Percentiles rank a stretch among this genome's conserved stretches.
Evolutionary conservation across 2,888 invertebrate species (phyloP).

Genomic region (Criorhina ranunculi): DNA sequence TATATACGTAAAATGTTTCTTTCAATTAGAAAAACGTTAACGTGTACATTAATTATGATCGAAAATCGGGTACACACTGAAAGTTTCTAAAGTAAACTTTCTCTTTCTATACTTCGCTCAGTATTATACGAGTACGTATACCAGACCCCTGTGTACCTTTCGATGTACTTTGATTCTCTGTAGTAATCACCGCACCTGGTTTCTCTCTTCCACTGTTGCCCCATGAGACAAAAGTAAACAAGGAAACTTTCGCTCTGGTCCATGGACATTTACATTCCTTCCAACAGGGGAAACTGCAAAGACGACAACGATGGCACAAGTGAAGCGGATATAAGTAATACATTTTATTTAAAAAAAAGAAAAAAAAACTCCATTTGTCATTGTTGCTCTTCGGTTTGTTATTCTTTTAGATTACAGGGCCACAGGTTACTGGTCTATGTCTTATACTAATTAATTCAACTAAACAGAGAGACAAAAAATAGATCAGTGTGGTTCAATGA

Average conservation of each 20-base stretch:
- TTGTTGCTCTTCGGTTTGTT: slow-evolving; percentile 15
- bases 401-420: slow-evolving; percentile 37
- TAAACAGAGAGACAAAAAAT: slow-evolving; percentile 1
- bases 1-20: no score
- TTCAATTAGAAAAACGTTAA: no score
- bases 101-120: no score
- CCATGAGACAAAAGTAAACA: slow-evolving; percentile 42
- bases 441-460: slow-evolving; percentile 51
- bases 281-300: no score
- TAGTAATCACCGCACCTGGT: slow-evolving; percentile 34
- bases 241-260: slow-evolving; percentile 9
- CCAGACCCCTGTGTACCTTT: neutral
- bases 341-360: slow-evolving; percentile 25
- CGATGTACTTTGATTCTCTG: slow-evolving; percentile 2
- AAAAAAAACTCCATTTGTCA: slow-evolving; percentile 33
- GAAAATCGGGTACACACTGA: no score
- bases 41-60: no score
- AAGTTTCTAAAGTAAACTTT: no score
- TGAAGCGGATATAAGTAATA: slow-evolving; percentile 16
- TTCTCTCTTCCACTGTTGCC: slow-evolving; percentile 1
- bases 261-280: slow-evolving; percentile 24
- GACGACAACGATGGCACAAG: neutral
- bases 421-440: slow-evolving; percentile 26
- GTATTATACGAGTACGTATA: no score
- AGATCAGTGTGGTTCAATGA: slow-evolving; percentile 4